These are phyloP conservation scores for Protomyctophum bolini DNA, from an alignment of 2,113 vertebrate genomes.

Conservation along the genomic window DNA sequence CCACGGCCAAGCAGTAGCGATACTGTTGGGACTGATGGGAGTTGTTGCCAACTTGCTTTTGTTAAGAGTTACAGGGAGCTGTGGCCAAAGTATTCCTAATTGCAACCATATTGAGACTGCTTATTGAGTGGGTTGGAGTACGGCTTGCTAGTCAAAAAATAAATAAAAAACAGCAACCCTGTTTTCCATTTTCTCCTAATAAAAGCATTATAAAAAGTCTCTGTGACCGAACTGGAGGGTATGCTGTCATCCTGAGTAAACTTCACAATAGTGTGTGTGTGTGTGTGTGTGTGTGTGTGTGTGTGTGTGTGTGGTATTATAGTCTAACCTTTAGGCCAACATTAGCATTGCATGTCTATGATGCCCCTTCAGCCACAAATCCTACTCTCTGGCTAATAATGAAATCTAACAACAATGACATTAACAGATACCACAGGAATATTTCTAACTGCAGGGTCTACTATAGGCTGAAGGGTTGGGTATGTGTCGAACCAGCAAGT, in stretches of 20 bases:
- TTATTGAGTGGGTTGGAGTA: slow-evolving; percentile 72
- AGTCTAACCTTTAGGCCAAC: slow-evolving; percentile 72
- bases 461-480: slow-evolving; percentile 56
- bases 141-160: slow-evolving; percentile 35
- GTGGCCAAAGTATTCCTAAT: slow-evolving; percentile 68
- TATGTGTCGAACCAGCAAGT: slow-evolving; percentile 59
- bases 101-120: slow-evolving; percentile 69
- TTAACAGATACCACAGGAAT: slow-evolving; percentile 75
- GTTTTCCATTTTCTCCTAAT: slow-evolving; percentile 74
- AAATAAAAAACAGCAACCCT: slow-evolving; percentile 52
- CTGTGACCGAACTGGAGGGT: slow-evolving; percentile 67
- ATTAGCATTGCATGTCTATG: slow-evolving; percentile 79
- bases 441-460: slow-evolving; percentile 64
- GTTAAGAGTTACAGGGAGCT: slow-evolving; percentile 70
- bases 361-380: slow-evolving; percentile 73
- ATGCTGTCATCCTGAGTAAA: slow-evolving; percentile 74
- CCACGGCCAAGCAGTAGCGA: slow-evolving; percentile 37
- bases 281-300: slow-evolving; percentile 12
- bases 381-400: slow-evolving; percentile 75
- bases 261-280: slow-evolving; percentile 64
- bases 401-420: slow-evolving; percentile 78
- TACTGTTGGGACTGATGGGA: slow-evolving; percentile 55
- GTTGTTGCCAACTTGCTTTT: slow-evolving; percentile 61
- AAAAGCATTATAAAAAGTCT: slow-evolving; percentile 75
- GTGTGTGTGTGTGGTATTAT: slow-evolving; percentile 62